Percentiles rank a stretch among this genome's conserved stretches.
Conservation (phyloP, 92 coral and sea anemone genomes). For the Epizoanthus scotinus region DNA sequence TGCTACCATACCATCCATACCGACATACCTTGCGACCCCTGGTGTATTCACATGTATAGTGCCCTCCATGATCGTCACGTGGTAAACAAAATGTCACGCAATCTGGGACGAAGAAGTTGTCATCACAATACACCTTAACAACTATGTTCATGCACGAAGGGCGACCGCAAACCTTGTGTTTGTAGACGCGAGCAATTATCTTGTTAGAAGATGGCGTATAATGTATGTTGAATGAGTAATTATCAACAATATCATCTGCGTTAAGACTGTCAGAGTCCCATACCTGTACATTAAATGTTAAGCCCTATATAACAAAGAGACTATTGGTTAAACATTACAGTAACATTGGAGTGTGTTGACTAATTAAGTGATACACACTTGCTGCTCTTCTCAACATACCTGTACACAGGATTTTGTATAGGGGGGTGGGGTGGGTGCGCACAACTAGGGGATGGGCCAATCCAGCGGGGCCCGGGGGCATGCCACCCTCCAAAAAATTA, state of each 20-base stretch:
- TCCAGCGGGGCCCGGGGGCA: too few species aligned
- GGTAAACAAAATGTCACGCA: constrained; percentile 70
- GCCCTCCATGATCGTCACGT: constrained; percentile 74
- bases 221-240: constrained; percentile 43
- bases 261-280: constrained; percentile 63
- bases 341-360: background rate
- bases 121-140: constrained; percentile 64
- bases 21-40: constrained; percentile 59
- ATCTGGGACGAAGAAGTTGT: constrained; percentile 65
- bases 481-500: too few species aligned
- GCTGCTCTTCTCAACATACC: too few species aligned
- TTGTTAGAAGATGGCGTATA: constrained; percentile 41
- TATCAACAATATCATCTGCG: constrained; percentile 61
- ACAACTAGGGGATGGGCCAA: too few species aligned
- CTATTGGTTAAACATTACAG: background rate
- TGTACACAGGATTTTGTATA: too few species aligned
- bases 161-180: constrained; percentile 50
- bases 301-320: constrained; percentile 30
- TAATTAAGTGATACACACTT: too few species aligned
- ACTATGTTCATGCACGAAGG: constrained; percentile 52
- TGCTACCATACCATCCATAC: constrained; percentile 60
- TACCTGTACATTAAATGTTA: constrained; percentile 48
- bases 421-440: too few species aligned
- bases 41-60: constrained; percentile 72
- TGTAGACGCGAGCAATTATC: constrained; percentile 24